Evolutionary conservation across 2,797 vertebrate genomes (phyloP).

Genomic region (Meda fulgida): DNA sequence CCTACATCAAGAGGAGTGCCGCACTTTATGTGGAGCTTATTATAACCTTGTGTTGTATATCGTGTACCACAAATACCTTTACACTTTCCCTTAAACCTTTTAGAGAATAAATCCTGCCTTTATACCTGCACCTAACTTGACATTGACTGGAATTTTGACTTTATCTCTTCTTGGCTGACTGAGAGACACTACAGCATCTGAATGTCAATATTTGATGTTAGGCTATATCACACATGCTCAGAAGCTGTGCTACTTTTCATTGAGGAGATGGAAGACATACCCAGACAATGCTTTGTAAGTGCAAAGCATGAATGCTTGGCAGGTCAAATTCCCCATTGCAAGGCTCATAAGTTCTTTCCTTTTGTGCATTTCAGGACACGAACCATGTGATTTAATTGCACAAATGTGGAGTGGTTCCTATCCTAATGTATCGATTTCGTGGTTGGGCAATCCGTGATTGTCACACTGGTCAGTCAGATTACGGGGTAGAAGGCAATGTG

Average conservation of each 20-base stretch:
- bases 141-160: constrained; percentile 28
- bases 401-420: constrained; percentile 42
- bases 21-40: constrained; percentile 29
- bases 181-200: constrained; percentile 32
- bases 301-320: neutral
- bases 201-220: constrained; percentile 42
- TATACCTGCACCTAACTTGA: constrained; percentile 27
- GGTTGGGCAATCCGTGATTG: constrained; percentile 75
- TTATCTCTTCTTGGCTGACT: constrained; percentile 30
- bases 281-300: neutral
- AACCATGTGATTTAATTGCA: constrained; percentile 40
- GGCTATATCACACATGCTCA: constrained; percentile 8
- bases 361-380: constrained; percentile 62
- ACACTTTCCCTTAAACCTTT: constrained; percentile 50
- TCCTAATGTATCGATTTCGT: constrained; percentile 71
- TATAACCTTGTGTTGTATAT: constrained; percentile 47
- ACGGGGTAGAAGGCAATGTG: constrained; percentile 62
- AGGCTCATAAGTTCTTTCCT: constrained; percentile 36
- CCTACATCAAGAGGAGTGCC: constrained; percentile 16
- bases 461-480: constrained; percentile 80
- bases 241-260: constrained; percentile 5
- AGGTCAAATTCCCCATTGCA: neutral
- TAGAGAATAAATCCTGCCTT: constrained; percentile 42
- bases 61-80: constrained; percentile 51
- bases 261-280: neutral